These are phyloP conservation scores for Vulpes lagopus DNA, from an alignment of 2,113 vertebrate genomes.

Conservation along the genomic window DNA sequence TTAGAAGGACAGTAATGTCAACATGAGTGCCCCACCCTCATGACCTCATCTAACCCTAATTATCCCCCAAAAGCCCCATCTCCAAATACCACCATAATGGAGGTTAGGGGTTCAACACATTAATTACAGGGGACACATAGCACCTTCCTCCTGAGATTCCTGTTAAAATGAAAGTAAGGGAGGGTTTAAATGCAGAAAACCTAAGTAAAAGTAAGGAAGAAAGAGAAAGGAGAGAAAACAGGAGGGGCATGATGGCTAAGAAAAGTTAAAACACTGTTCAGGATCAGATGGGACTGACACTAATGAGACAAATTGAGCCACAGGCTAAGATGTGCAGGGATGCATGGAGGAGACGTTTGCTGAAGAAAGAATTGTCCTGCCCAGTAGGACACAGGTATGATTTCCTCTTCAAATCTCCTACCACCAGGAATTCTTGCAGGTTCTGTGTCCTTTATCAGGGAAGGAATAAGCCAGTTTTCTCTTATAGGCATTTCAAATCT, in stretches of 20 bases:
- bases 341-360: not conserved
- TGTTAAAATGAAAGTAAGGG: not conserved
- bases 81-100: not conserved
- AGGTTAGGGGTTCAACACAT: not conserved
- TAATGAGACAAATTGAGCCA: not conserved
- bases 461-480: not conserved
- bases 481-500: not conserved
- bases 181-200: not conserved
- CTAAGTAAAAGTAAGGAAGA: not conserved
- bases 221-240: too few species aligned
- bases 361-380: not conserved
- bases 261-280: not conserved
- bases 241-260: not conserved
- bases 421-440: not conserved
- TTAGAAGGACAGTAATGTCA: not conserved
- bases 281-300: not conserved
- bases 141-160: not conserved
- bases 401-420: not conserved
- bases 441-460: not conserved
- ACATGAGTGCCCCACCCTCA: not conserved
- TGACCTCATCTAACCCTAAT: not conserved
- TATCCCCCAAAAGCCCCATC: not conserved
- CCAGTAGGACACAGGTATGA: not conserved
- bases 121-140: not conserved
- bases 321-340: not conserved